A percentile compares a stretch with the other conserved stretches of the same genome.
These are phyloP conservation scores for Leptarthrus brevirostris DNA, from an alignment of 2,888 invertebrate genomes.

Conservation along the genomic window DNA sequence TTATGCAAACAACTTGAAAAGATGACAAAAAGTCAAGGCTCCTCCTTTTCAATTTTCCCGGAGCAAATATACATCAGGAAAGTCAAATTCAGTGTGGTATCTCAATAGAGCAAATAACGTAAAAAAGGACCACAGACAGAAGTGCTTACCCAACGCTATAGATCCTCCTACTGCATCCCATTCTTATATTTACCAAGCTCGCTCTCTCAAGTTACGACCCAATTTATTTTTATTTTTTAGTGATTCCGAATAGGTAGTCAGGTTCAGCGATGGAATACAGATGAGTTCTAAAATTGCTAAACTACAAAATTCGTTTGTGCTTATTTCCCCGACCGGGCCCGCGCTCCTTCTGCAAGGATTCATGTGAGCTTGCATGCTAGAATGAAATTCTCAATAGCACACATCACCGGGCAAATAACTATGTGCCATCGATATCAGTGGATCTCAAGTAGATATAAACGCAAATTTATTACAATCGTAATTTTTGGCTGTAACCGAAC, in stretches of 20 bases:
- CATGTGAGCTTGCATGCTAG: not conserved
- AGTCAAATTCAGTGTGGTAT: slow-evolving; percentile 44
- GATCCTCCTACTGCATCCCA: slow-evolving; percentile 41
- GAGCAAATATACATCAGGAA: slow-evolving; percentile 44
- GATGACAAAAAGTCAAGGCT: slow-evolving; percentile 27
- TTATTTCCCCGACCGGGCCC: not conserved
- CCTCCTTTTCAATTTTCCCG: slow-evolving; percentile 43
- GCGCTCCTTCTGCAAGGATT: not conserved
- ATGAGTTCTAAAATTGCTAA: slow-evolving; percentile 47
- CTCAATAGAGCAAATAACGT: slow-evolving; percentile 42
- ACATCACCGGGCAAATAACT: slow-evolving; percentile 40
- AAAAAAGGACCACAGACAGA: slow-evolving; percentile 32
- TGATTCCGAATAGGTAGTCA: slow-evolving; percentile 48
- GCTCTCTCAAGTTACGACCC: slow-evolving; percentile 37
- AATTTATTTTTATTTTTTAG: slow-evolving; percentile 49
- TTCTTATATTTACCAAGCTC: slow-evolving; percentile 39
- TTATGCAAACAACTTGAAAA: slow-evolving; percentile 35
- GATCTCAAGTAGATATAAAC: slow-evolving; percentile 46
- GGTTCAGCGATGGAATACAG: slow-evolving; percentile 48
- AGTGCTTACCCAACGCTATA: slow-evolving; percentile 28
- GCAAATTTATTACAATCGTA: slow-evolving; percentile 46
- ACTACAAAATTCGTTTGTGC: slow-evolving; percentile 45
- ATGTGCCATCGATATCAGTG: slow-evolving; percentile 44
- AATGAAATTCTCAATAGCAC: slow-evolving; percentile 10
- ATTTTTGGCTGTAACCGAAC: slow-evolving; percentile 33